Conservation (phyloP, 2,113 vertebrate genomes). For the Zootoca vivipara region DNA sequence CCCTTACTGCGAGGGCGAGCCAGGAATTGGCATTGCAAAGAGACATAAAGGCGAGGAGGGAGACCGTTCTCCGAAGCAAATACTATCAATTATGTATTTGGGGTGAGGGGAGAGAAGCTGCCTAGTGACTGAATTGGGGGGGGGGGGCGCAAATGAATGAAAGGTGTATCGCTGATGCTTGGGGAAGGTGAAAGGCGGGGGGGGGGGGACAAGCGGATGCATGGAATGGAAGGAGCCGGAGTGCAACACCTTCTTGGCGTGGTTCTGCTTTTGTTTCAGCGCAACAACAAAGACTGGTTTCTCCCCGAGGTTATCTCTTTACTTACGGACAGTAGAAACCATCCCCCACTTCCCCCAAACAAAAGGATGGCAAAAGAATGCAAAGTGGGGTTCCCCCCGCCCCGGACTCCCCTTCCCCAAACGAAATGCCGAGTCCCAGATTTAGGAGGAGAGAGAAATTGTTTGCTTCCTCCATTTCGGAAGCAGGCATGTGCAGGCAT, state of each 20-base stretch:
- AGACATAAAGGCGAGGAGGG: background rate
- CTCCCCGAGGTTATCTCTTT: constrained; percentile 53
- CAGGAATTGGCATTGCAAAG: constrained; percentile 23
- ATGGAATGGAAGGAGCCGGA: constrained; percentile 42
- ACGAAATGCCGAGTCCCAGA: background rate
- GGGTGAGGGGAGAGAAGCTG: background rate
- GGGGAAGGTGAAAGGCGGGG: background rate
- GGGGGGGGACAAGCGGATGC: constrained; percentile 23
- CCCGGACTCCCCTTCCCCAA: background rate
- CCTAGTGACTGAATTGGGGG: constrained; percentile 37
- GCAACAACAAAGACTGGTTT: constrained; percentile 59
- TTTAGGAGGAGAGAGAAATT: background rate
- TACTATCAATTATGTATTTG: background rate
- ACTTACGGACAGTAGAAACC: constrained; percentile 61
- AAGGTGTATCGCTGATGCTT: constrained; percentile 42
- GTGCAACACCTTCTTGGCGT: constrained; percentile 37
- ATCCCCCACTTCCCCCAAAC: background rate
- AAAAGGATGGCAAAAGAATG: background rate
- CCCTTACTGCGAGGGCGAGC: constrained; percentile 58
- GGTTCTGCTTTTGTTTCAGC: constrained; percentile 64
- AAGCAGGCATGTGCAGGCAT: constrained; percentile 48
- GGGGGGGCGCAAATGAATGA: constrained; percentile 47
- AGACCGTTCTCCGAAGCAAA: constrained; percentile 15
- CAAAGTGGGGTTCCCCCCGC: background rate
- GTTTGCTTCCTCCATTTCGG: constrained; percentile 70